A percentile compares a stretch with the other conserved stretches of the same genome.
Evolutionary conservation across 2,888 invertebrate species (phyloP).

Genomic region (Chymomyza amoena): DNA sequence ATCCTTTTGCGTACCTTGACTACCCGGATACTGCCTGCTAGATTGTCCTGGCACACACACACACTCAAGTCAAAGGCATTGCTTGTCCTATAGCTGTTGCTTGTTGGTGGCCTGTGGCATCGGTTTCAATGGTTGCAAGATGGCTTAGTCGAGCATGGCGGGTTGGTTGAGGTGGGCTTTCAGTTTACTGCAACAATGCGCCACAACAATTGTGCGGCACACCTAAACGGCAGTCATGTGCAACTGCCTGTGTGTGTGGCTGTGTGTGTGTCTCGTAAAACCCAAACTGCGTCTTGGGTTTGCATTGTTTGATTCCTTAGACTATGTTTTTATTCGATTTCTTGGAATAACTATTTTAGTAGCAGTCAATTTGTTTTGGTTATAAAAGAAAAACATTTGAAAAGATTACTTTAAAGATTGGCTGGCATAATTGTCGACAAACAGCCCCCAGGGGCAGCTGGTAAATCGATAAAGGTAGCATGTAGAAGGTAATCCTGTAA

Average conservation of each 20-base stretch:
- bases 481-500: neutral
- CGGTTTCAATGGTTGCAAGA: neutral
- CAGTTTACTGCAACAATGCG: neutral
- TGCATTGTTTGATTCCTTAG: neutral
- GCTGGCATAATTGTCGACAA: neutral
- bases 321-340: neutral
- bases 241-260: neutral
- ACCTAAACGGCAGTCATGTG: neutral
- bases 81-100: neutral
- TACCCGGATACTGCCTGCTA: neutral
- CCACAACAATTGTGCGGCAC: neutral
- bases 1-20: neutral
- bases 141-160: neutral
- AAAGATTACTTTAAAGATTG: neutral
- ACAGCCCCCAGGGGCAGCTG: too few species aligned
- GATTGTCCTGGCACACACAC: neutral
- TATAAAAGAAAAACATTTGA: neutral
- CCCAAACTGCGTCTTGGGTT: neutral
- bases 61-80: neutral
- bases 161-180: too few species aligned
- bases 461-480: neutral
- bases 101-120: neutral
- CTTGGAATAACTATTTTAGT: neutral
- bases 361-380: neutral
- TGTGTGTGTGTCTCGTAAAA: neutral